Conservation (phyloP, 2,113 vertebrate genomes). For the Maccullochella peelii region DNA sequence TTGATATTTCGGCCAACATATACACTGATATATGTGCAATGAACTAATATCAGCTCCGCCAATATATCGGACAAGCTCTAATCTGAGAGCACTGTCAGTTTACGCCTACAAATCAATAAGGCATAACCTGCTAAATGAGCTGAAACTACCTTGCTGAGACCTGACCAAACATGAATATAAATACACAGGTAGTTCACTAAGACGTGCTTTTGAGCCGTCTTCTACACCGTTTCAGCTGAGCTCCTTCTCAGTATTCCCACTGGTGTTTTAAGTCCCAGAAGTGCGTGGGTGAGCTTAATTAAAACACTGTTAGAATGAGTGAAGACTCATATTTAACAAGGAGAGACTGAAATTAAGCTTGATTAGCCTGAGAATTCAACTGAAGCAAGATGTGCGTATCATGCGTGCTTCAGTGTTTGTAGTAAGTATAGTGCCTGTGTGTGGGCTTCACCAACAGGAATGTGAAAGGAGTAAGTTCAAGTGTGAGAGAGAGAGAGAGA, state of each 20-base stretch:
- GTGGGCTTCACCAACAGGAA: slow-evolving; percentile 62
- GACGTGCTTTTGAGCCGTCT: not conserved
- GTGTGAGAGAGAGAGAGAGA: slow-evolving; percentile 39
- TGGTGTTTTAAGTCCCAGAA: slow-evolving; percentile 34
- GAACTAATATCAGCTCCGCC: not conserved
- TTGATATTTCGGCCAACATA: not conserved
- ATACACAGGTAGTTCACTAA: not conserved
- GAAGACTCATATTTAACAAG: slow-evolving; percentile 42
- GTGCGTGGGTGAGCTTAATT: slow-evolving; percentile 60
- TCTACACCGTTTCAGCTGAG: slow-evolving; percentile 21
- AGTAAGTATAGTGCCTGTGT: slow-evolving; percentile 23
- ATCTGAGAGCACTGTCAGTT: slow-evolving; percentile 2
- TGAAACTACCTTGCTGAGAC: not conserved
- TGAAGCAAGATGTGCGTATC: not conserved
- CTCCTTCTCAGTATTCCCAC: slow-evolving; percentile 42
- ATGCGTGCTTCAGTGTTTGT: slow-evolving; percentile 18
- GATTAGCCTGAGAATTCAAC: slow-evolving; percentile 34
- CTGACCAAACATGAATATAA: not conserved
- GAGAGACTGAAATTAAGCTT: slow-evolving; percentile 35
- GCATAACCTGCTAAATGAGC: not conserved
- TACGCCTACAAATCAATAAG: not conserved
- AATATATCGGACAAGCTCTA: not conserved
- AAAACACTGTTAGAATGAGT: slow-evolving; percentile 50
- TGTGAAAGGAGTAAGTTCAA: slow-evolving; percentile 62
- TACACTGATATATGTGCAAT: not conserved